A percentile compares a stretch with the other conserved stretches of the same genome.
These are phyloP conservation scores for Oryzias dopingdopingensis DNA, from an alignment of 2,797 vertebrate species.

Conservation along the genomic window DNA sequence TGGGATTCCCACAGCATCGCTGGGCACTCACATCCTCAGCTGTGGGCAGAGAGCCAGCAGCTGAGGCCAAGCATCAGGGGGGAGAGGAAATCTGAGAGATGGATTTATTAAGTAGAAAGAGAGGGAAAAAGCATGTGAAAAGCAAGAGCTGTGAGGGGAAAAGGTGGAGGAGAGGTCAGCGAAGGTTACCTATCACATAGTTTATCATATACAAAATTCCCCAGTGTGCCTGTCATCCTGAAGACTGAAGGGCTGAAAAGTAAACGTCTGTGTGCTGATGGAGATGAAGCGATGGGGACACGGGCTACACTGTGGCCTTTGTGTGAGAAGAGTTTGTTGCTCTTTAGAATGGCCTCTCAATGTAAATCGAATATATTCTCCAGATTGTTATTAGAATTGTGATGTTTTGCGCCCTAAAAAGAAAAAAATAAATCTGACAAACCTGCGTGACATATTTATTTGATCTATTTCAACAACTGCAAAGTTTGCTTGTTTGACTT, in stretches of 20 bases:
- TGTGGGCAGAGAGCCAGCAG: conserved; percentile 58
- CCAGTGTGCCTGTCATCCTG: conserved; percentile 55
- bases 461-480: conserved; percentile 17
- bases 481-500: conserved; percentile 37
- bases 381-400: conserved; percentile 14
- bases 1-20: conserved; percentile 50
- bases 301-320: conserved; percentile 50
- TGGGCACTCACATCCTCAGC: conserved; percentile 53
- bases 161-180: conserved; percentile 37
- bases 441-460: conserved; percentile 27
- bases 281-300: conserved; percentile 64
- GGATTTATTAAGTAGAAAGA: conserved; percentile 47
- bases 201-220: conserved; percentile 72
- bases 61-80: conserved; percentile 14
- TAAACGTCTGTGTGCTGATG: conserved; percentile 63
- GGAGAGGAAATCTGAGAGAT: conserved; percentile 52
- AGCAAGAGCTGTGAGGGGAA: conserved; percentile 27
- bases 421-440: conserved; percentile 8
- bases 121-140: conserved; percentile 43
- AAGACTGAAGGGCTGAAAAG: conserved; percentile 47
- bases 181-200: conserved; percentile 66
- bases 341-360: conserved; percentile 30
- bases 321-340: conserved; percentile 26
- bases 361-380: conserved; percentile 41
- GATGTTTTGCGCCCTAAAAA: conserved; percentile 5